Conservation (phyloP, 1,140 invertebrate genomes). For the Achatina immaculata region DNA sequence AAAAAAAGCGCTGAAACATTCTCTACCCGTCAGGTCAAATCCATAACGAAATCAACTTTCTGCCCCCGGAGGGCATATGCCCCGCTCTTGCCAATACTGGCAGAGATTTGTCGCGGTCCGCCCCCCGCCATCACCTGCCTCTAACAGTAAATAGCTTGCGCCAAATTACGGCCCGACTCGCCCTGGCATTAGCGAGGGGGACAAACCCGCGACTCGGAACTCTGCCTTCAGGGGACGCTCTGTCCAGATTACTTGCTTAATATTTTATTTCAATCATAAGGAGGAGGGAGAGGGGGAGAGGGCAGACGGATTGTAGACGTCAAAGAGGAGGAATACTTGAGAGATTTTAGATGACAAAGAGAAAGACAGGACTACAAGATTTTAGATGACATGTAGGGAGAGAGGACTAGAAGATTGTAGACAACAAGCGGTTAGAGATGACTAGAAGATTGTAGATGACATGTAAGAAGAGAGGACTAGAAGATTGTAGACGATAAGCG, state of each 20-base stretch:
- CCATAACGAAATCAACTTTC: background rate
- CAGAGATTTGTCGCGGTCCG: too few species aligned
- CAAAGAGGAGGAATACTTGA: too few species aligned
- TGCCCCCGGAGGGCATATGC: background rate
- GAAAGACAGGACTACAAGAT: too few species aligned
- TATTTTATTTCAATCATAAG: constrained; percentile 11
- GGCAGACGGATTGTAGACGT: too few species aligned
- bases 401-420: too few species aligned
- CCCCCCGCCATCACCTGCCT: background rate
- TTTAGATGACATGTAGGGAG: too few species aligned
- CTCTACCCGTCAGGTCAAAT: background rate
- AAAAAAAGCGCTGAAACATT: background rate
- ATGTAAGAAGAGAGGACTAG: too few species aligned
- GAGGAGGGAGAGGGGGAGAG: background rate
- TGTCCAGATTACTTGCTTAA: constrained; percentile 8
- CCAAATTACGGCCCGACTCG: constrained; percentile 7
- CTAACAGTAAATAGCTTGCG: constrained; percentile 7
- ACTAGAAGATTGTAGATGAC: too few species aligned
- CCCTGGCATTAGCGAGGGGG: background rate
- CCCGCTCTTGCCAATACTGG: background rate
- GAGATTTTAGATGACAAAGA: too few species aligned
- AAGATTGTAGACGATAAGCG: too few species aligned
- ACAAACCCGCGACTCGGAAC: background rate
- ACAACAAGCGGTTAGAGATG: too few species aligned
- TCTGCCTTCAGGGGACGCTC: background rate